Evolutionary conservation across 2,797 vertebrate species (phyloP).

Genomic region (Babyrousa celebensis): DNA sequence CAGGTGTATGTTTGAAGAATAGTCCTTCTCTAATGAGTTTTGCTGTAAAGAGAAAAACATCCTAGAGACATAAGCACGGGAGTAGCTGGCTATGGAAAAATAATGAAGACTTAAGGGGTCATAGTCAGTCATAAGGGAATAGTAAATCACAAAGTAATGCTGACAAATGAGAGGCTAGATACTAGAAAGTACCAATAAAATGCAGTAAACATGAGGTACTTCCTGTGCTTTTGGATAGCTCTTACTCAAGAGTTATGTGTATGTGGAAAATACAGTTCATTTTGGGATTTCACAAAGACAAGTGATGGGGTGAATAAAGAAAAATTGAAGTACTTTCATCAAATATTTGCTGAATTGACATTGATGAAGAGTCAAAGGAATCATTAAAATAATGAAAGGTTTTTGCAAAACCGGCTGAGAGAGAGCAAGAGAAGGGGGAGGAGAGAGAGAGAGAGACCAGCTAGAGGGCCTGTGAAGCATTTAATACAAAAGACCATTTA

Average conservation of each 20-base stretch:
- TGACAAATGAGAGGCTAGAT: slow-evolving; percentile 24
- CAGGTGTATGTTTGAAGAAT: slow-evolving; percentile 51
- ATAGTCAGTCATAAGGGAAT: not conserved
- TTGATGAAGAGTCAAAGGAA: slow-evolving; percentile 41
- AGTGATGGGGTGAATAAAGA: not conserved
- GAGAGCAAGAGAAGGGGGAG: not conserved
- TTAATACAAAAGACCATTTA: slow-evolving; percentile 49
- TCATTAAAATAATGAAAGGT: slow-evolving; percentile 54
- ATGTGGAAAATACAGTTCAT: not conserved
- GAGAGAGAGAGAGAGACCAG: not conserved
- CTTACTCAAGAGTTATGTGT: not conserved
- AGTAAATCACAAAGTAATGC: slow-evolving; percentile 39
- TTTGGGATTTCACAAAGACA: slow-evolving; percentile 42
- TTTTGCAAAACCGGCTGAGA: slow-evolving; percentile 21
- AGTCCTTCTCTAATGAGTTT: slow-evolving; percentile 66
- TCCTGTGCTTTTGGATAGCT: not conserved
- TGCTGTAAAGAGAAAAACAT: slow-evolving; percentile 47
- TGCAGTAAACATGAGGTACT: not conserved
- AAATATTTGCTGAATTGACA: slow-evolving; percentile 54
- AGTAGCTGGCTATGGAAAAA: slow-evolving; percentile 26
- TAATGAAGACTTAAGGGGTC: slow-evolving; percentile 62
- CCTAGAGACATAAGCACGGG: not conserved
- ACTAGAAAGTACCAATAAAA: not conserved
- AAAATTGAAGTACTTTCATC: slow-evolving; percentile 50
- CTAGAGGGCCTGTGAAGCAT: not conserved